Percentiles rank a stretch among this genome's conserved stretches.
phyloP scores from a whole-genome alignment of 2,888 invertebrate species.

The Drosophila koepferae region DNA sequence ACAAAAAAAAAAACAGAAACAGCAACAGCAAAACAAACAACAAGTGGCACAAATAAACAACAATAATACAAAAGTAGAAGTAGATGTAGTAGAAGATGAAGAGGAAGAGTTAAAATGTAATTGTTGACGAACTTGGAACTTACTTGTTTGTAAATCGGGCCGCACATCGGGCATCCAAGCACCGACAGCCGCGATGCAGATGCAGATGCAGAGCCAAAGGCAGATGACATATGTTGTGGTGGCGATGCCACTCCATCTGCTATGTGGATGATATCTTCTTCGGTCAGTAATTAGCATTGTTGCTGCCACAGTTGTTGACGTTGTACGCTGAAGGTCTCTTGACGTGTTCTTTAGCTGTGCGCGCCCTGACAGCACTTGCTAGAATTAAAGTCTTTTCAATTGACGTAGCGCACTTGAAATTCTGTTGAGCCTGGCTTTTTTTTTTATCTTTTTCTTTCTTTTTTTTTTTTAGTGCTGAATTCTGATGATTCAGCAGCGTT shows the following conservation, averaged over 20 bases:
- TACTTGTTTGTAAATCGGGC: conserved; percentile 83
- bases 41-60: conserved; percentile 64
- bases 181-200: conserved; percentile 18
- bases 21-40: conserved; percentile 49
- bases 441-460: not conserved
- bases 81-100: conserved; percentile 13
- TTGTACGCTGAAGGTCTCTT: conserved; percentile 65
- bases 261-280: conserved; percentile 32
- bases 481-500: conserved; percentile 35
- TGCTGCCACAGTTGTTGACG: conserved; percentile 49
- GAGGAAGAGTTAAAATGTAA: conserved; percentile 5
- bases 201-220: conserved; percentile 13
- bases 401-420: conserved; percentile 57
- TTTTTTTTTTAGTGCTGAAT: conserved; percentile 8
- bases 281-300: conserved; percentile 59
- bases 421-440: conserved; percentile 42
- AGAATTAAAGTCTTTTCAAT: conserved; percentile 64
- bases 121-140: conserved; percentile 53
- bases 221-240: conserved; percentile 28
- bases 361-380: conserved; percentile 17
- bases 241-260: conserved; percentile 7
- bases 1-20: conserved; percentile 20
- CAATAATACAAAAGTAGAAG: conserved; percentile 9
- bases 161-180: conserved; percentile 84
- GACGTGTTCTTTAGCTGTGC: conserved; percentile 41